Evolutionary conservation across 2,888 invertebrate genomes (phyloP), one percentile per base, ranked within the genome.

Genomic region (Drosophila pseudotalamancana): DNA sequence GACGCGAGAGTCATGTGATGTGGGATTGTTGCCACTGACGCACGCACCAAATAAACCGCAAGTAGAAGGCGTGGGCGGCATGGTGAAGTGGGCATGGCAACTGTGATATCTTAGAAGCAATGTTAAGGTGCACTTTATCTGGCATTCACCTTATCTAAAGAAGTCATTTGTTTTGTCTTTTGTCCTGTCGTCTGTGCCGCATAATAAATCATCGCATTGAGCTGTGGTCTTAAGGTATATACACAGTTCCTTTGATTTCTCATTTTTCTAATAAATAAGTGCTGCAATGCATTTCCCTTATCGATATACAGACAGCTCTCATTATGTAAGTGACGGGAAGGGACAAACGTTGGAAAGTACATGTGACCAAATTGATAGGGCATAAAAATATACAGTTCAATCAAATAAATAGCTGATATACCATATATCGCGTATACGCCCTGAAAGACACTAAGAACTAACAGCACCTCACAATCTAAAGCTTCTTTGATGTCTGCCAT

Each of bases 1-100:
- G 6, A 16, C 34, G 34, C 4, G 25, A 34, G 31, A 67, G 78
- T 87, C 88, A 82, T 87, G 87, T 87, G 81, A 81, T 77, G 43
- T 29, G 2, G 72, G 68, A 51, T 64, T 43, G 54, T 35, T 27
- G 19, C 34, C 50, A 62, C 70, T 70, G 75, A 77, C 83, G 67
- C 82, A 68, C 45, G 16, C 37, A 21, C 32, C 18, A 75, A 67
- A 77, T 77, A 69, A 67, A 70, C 64, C 85, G 59, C 69, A 70
- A 40, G 39, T 27, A 11, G 18, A 6, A 31, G 19, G 4, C 11
- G 6, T 19, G 4, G 25, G 39, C 18, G 12, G 9, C 14, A 11
- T 23, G 11, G 12, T 3, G 23, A 3, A 11, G 23, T 42, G 6
- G 27, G 27, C 9, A 14, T 54, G 54, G 25, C 9, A 14, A 4